Base-by-base conservation (phyloP, 1,140 invertebrate genomes). In the Panulirus ornatus region DNA sequence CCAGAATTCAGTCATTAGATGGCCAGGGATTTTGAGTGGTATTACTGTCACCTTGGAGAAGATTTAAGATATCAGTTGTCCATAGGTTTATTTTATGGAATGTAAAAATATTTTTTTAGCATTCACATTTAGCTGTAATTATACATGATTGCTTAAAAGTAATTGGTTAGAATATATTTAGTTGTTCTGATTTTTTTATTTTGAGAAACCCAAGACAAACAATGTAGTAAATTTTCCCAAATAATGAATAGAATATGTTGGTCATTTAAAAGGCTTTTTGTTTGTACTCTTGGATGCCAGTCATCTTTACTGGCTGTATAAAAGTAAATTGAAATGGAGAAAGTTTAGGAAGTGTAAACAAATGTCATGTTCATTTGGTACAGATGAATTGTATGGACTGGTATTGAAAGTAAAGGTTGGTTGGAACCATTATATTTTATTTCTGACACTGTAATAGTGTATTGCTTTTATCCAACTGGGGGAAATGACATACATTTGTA, bases 361-460 rank as follows among this genome's bases (percentile, higher is more conserved):
- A n/a, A 84, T n/a, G 54, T 40, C 36, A 44, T 40, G 38, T 11
- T 70, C n/a, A 42, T 40, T 63, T 84, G 81, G 36, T 71, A 54
- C 75, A 70, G 85, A 70, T 58, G 85, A 51, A 34, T 30, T 88
- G 85, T 79, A 47, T 79, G 42, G 19, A 85, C 16, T 38, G 75
- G 76, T 66, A 44, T 79, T 44, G 85, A 88, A 78, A 88, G 85
- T 88, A 88, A 88, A 88, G 75, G 75, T 88, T 75, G 71, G 75
- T 70, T 88, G 85, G 85, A 88, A 88, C 1, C 30, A 5, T 19
- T 27, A 16, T 16, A 19, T 87, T 87, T 87, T 78, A 87, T 40
- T 87, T 34, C n/a, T n/a, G n/a, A n/a, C n/a, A n/a, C n/a, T n/a
- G n/a, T n/a, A n/a, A n/a, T 30, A 27, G n/a, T n/a, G 11, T 58